A percentile compares a stretch with the other conserved stretches of the same genome.
These are phyloP conservation scores for Riparia riparia DNA, from an alignment of 2,113 vertebrate genomes.

Conservation along the genomic window DNA sequence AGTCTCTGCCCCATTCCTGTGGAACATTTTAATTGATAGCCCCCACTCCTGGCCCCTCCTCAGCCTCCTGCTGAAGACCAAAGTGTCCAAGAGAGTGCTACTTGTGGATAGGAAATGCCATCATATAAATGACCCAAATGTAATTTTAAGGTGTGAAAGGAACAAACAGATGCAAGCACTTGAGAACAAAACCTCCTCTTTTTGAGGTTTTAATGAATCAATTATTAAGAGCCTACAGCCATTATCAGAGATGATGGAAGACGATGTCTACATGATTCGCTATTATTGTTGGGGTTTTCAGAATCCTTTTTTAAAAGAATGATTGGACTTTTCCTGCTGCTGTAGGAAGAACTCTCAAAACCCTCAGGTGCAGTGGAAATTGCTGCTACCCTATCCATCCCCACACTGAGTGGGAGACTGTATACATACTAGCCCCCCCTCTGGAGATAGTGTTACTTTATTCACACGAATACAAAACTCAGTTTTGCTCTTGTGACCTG, in stretches of 20 bases:
- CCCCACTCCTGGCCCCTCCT: rapidly evolving
- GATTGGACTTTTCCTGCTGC: background rate
- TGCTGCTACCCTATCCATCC: background rate
- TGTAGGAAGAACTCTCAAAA: background rate
- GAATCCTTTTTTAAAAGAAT: background rate
- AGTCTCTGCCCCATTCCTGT: background rate
- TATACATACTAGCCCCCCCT: rapidly evolving
- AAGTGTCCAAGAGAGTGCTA: rapidly evolving
- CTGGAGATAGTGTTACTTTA: background rate
- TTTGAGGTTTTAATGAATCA: background rate
- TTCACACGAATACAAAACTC: background rate
- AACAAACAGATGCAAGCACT: background rate
- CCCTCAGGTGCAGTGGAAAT: rapidly evolving
- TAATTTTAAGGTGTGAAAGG: background rate
- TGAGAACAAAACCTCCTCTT: background rate
- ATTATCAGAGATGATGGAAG: background rate
- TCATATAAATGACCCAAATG: background rate
- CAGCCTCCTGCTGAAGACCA: background rate
- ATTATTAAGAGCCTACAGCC: no score
- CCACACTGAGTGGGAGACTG: background rate
- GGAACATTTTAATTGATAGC: background rate
- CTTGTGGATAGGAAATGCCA: background rate
- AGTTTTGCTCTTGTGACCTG: background rate
- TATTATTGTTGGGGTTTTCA: background rate
- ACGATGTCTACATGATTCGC: background rate